Evolutionary conservation across 2,797 vertebrate genomes (phyloP).

Genomic region (Karalla daura): DNA sequence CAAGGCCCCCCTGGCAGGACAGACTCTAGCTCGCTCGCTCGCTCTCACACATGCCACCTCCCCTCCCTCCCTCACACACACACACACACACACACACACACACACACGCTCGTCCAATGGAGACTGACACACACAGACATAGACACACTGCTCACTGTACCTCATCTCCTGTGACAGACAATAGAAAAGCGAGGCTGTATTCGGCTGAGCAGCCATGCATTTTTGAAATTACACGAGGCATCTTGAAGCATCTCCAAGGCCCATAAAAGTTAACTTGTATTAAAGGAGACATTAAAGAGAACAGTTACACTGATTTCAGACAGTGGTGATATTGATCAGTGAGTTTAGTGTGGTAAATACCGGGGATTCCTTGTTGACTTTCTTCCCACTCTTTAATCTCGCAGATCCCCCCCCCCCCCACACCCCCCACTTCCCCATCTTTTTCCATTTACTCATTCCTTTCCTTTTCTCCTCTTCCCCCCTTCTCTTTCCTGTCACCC

Average conservation of each 20-base stretch:
- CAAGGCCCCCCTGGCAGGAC: conserved; percentile 54
- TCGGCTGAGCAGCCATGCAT: conserved; percentile 34
- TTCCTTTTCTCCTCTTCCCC: conserved; percentile 19
- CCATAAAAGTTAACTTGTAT: conserved; percentile 19
- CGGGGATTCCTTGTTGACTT: conserved; percentile 32
- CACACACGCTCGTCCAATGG: conserved; percentile 17
- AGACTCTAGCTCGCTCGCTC: too few relatives aligned
- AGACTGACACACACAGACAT: conserved; percentile 12
- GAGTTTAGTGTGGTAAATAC: conserved; percentile 19
- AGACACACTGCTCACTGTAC: conserved; percentile 27
- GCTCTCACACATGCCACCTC: too few relatives aligned
- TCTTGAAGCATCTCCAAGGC: conserved; percentile 10
- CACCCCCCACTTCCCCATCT: conserved; percentile 37
- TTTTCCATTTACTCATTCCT: conserved; percentile 62
- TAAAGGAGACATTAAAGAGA: conserved; percentile 12
- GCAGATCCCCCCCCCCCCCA: conserved; percentile 26
- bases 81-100: not conserved
- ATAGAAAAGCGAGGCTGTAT: conserved; percentile 18
- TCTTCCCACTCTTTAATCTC: conserved; percentile 56
- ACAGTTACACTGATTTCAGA: conserved; percentile 32
- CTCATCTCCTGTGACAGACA: conserved; percentile 25
- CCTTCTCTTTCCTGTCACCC: conserved; percentile 60
- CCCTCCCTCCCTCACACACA: too few relatives aligned
- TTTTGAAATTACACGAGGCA: conserved; percentile 24
- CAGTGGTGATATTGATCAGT: conserved; percentile 32